Evolutionary conservation across 2,113 vertebrate genomes (phyloP), one percentile per base, ranked within the genome.

Genomic region (Pycnonotus jocosus): DNA sequence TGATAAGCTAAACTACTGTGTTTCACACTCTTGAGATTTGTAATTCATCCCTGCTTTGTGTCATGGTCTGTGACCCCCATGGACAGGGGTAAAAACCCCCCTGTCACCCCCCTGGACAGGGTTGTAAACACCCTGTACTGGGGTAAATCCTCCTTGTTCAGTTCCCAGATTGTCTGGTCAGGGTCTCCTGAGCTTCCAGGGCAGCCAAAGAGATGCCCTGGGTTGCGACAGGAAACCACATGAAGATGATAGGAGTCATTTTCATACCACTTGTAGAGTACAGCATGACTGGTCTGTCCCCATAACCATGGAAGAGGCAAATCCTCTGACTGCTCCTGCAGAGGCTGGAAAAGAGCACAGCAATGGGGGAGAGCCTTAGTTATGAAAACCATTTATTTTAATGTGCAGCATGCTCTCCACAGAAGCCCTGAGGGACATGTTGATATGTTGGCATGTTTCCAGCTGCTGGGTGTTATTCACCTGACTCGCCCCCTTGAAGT

Each of bases 391-490:
- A 4, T 53, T 77, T 53, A 3, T 38, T 81, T 66, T 23, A 48
- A 51, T 2, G 17, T 11, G 35, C 42, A 73, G 14, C 57, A 82
- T 68, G 28, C 30, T 47, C 62, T 23, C 37, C 17, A 5, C n/a
- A 44, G 78, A 51, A 69, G 47, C 6, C 37, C 53, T 80, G 25
- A 1, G 1, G 53, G 37, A 50, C 31, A 56, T 0, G 0, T 4
- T 61, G 54, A 17, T 10, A 2, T n/a, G 11, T 22, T 57, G 90
- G 30, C 25, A 14, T 12, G 23, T 71, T 92, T 53, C 44, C 79
- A 88, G 33, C 35, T 57, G 35, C 7, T 86, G 50, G n/a, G 8
- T 83, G 54, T 57, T 42, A 62, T 70, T 84, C 56, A 81, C 62
- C 51, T 38, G n/a, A 31, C 80, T 83, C 1, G 0, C 15, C 9